A percentile compares a stretch with the other conserved stretches of the same genome.
Conservation (phyloP, 2,888 invertebrate genomes). For the Drosophila atroscutellata region DNA sequence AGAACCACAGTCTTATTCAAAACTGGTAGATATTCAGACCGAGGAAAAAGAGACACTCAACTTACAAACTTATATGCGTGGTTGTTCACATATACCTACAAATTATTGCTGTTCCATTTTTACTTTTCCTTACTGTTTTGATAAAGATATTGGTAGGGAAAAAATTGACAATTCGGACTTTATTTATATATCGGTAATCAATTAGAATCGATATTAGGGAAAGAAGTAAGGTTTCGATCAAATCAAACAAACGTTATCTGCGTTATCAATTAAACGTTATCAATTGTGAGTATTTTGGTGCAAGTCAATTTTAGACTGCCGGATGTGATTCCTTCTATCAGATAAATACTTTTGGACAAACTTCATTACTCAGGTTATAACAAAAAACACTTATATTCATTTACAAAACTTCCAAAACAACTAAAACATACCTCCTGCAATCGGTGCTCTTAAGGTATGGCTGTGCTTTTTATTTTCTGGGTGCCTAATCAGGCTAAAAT, state of each 20-base stretch:
- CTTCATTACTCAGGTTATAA: neutral
- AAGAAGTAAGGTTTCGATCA: neutral
- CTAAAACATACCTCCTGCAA: neutral
- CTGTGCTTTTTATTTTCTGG: neutral
- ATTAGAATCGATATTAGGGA: neutral
- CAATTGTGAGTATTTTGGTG: neutral
- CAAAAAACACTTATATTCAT: neutral
- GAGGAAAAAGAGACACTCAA: neutral
- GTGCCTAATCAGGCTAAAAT: neutral
- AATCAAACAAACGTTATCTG: neutral
- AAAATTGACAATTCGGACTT: neutral
- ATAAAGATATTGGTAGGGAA: neutral
- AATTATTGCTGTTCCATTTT: no score
- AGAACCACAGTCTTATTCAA: neutral
- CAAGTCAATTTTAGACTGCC: neutral
- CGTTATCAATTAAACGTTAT: no score
- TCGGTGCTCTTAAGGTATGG: neutral
- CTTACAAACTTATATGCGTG: neutral
- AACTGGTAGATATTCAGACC: neutral
- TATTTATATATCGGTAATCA: neutral
- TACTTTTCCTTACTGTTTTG: neutral
- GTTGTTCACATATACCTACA: neutral
- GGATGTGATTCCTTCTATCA: neutral
- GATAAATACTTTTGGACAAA: neutral
- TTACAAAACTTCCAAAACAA: neutral